phyloP scores from a whole-genome alignment of 2,113 vertebrate genomes.

The Procapra przewalskii region DNA sequence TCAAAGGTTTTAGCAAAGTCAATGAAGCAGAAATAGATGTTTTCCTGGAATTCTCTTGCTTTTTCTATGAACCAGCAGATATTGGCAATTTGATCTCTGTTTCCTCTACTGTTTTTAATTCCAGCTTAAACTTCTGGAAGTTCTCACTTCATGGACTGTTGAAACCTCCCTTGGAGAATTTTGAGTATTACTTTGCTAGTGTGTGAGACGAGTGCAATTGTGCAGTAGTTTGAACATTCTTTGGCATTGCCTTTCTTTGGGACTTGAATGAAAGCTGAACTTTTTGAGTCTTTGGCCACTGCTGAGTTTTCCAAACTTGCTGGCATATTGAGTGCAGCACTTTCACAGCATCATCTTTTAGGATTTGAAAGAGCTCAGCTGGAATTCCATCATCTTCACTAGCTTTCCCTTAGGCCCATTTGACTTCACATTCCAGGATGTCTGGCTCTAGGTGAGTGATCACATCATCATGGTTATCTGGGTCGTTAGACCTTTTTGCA shows the following conservation, averaged over 20 bases:
- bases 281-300: too few relatives aligned
- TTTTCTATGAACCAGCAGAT: not conserved
- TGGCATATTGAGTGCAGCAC: too few relatives aligned
- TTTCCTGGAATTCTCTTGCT: not conserved
- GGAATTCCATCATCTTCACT: too few relatives aligned
- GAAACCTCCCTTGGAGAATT: not conserved
- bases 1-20: not conserved
- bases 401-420: too few relatives aligned
- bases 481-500: too few relatives aligned
- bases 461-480: too few relatives aligned
- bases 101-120: not conserved
- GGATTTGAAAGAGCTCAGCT: too few relatives aligned
- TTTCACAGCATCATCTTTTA: too few relatives aligned
- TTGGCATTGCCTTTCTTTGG: not conserved
- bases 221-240: not conserved
- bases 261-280: too few relatives aligned
- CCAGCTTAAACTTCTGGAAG: not conserved
- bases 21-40: not conserved
- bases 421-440: too few relatives aligned
- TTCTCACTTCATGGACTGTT: not conserved
- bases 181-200: not conserved
- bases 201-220: not conserved
- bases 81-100: not conserved
- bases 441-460: too few relatives aligned
- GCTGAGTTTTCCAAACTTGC: too few relatives aligned